Evolutionary conservation across 2,113 vertebrate genomes (phyloP), one percentile per base, ranked within the genome.

Genomic region (Empidonax traillii): DNA sequence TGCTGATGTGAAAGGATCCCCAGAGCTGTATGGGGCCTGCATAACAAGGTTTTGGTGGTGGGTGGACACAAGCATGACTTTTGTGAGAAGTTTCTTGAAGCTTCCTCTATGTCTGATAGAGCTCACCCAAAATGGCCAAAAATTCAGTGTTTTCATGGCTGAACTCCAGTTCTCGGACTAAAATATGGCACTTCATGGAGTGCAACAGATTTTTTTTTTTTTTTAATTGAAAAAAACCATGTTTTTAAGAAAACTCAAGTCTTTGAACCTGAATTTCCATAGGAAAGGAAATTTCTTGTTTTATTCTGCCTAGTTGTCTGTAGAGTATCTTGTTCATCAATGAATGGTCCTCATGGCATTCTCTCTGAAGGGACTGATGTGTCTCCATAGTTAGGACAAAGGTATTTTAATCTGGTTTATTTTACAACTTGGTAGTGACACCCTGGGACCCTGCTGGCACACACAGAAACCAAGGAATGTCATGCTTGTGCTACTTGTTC

Each of bases 401-500:
- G 47, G 59, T 81, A 90, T 95, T 92, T 96, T 90, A 92, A 83
- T 92, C 49, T 83, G 44, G 22, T 93, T 94, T 47, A 80, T 85
- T 97, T 95, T 94, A 83, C 76, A 80, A 59, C 75, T 59, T 74
- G 72, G 55, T 90, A 90, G 22, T 94, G 88, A 87, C 90, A 73
- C 62, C 78, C 63, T 83, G 74, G 53, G 71, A 76, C 85, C 56
- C 49, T 93, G 61, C 69, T 96, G 90, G 94, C 95, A 80, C n/a
- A 25, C 49, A 73, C 15, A 74, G 86, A 91, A 95, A 84, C 76
- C 16, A n/a, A 79, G 93, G 91, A 94, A 91, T 86, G 91, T 95
- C 77, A 87, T 63, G 85, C 94, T 92, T 96, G 67, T 85, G 85
- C 79, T 85, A 90, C 89, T 96, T 95, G 88, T 95, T 90, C 88